Base-by-base conservation (phyloP, 2,888 invertebrate species). In the Pristionchus japonicus region DNA sequence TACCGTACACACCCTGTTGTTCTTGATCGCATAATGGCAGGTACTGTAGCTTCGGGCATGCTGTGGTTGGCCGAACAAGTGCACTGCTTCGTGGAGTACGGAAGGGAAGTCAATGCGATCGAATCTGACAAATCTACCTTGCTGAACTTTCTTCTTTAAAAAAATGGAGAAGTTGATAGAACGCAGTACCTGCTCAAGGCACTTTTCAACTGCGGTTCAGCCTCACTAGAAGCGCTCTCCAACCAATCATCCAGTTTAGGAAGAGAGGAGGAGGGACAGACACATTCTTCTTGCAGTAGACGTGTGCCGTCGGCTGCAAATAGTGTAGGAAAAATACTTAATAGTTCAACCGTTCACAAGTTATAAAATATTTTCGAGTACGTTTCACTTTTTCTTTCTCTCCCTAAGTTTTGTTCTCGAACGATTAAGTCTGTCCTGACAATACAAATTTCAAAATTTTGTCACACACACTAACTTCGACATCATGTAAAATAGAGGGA, bases 11-110 rank as follows among this genome's bases (percentile, higher is more conserved):
- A 70, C 34, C 9, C 37, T 74, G 6, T 43, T 15, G 47, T 4
- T 34, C 43, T 34, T 20, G 47, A 86, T 86, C 49, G 70, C 86
- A 49, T 86, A 86, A 40, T 86, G 86, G 20, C 86, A 86, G 34
- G 49, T 67, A 70, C 86, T 86, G 70, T 70, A 86, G 43, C 40
- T 70, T 7, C 86, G 67, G 1, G 86, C 70, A 49, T 86, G 70
- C 34, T 47, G 27, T 0, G 43, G 47, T 23, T 27, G 70, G 0
- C 86, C 86, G 49, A 49, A 86, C 40, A 43, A 43, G 20, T 86
- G n/a, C 11, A 57, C 34, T 0, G 49, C 67, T 31, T 47, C 70
- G 0, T 43, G 9, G 34, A 86, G 86, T 1, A 86, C 70, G 9
- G 67, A 34, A 3, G 70, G 4, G 49, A 86, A 86, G 34, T 67